phyloP scores from a whole-genome alignment of 2,888 invertebrate species.

The Eristalis arbustorum region DNA sequence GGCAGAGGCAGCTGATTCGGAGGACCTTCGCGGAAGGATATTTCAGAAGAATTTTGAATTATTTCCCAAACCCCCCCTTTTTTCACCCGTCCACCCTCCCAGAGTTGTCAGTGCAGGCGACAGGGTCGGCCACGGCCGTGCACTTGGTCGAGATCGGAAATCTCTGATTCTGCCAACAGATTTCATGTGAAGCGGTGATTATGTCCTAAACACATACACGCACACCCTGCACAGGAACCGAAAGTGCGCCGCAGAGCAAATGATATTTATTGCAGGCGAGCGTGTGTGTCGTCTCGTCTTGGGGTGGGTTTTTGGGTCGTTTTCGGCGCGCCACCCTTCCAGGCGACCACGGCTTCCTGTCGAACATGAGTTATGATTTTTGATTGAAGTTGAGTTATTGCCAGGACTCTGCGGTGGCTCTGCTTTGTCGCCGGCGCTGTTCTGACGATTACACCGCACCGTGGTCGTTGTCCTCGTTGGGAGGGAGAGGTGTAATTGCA shows the following conservation, averaged over 20 bases:
- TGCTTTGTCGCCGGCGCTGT: neutral
- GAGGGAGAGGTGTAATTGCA: conserved; percentile 23
- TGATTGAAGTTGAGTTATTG: conserved; percentile 80
- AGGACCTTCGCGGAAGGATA: conserved; percentile 44
- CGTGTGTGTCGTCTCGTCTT: conserved; percentile 39
- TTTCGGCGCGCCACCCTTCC: conserved; percentile 25
- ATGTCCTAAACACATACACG: conserved; percentile 66
- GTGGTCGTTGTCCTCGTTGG: neutral
- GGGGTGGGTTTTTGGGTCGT: conserved; percentile 20
- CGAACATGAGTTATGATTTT: conserved; percentile 79
- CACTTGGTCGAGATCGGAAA: conserved; percentile 30
- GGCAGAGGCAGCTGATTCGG: neutral
- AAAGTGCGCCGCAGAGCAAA: neutral
- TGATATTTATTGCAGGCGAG: conserved; percentile 63
- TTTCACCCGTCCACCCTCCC: neutral
- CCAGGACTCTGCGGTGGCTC: conserved; percentile 59
- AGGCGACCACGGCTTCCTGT: conserved; percentile 64
- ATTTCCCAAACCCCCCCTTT: conserved; percentile 14
- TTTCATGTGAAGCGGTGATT: conserved; percentile 80
- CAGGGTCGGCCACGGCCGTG: conserved; percentile 38
- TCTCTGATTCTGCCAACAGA: conserved; percentile 31
- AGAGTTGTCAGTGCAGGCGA: conserved; percentile 34
- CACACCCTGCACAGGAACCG: neutral
- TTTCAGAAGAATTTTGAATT: conserved; percentile 50
- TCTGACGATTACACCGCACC: neutral